phyloP scores from a whole-genome alignment of 2,888 invertebrate species.

The Rotaria sp. region DNA sequence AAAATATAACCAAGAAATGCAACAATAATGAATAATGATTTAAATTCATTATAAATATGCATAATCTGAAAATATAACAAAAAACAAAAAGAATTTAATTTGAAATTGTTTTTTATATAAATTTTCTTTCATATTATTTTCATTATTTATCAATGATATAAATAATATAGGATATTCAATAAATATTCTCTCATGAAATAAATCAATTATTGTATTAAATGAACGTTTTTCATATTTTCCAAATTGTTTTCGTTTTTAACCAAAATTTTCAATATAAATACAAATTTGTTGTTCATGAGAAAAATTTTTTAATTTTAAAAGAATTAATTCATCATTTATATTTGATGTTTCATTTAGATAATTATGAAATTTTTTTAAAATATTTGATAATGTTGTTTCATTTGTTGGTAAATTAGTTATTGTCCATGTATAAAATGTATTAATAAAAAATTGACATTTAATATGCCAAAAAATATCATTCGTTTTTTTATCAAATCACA shows the following conservation, averaged over 20 bases:
- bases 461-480: conserved; percentile 13
- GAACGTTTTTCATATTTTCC: neutral
- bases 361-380: neutral
- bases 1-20: neutral
- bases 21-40: neutral
- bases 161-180: conserved; percentile 16
- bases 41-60: neutral
- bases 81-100: neutral
- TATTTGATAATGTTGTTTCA: neutral
- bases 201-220: neutral
- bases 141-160: neutral
- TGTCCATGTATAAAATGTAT: neutral
- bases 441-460: neutral
- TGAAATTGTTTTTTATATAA: neutral
- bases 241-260: neutral
- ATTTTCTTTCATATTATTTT: neutral
- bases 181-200: neutral
- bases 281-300: neutral
- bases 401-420: neutral
- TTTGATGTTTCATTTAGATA: too few relatives aligned
- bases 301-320: neutral
- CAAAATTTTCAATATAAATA: conserved; percentile 5
- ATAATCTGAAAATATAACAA: neutral
- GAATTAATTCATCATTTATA: neutral
- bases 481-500: neutral